Conservation (phyloP, 2,113 vertebrate genomes). For the Noctilio leporinus region DNA sequence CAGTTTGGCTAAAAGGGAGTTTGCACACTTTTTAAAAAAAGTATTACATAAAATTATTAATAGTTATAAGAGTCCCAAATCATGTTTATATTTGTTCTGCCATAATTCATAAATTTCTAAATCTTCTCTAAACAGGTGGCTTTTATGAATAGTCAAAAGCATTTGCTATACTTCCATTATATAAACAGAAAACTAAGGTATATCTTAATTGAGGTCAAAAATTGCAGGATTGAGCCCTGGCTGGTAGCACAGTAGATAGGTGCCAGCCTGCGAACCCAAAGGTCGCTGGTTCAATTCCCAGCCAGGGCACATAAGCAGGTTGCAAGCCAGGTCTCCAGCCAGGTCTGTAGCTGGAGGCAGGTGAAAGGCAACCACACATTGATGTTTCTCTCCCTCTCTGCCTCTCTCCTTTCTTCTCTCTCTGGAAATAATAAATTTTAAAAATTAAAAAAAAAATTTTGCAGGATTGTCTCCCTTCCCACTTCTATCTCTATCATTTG, state of each 20-base stretch:
- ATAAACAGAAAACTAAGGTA: background rate
- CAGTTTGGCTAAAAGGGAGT: background rate
- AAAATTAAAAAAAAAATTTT: too few species aligned
- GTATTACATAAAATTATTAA: background rate
- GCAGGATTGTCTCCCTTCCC: background rate
- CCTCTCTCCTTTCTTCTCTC: too few species aligned
- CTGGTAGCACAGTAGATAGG: too few species aligned
- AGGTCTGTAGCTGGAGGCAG: too few species aligned
- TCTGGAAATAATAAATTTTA: too few species aligned
- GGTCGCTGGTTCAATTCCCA: too few species aligned
- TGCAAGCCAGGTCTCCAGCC: too few species aligned
- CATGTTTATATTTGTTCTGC: background rate
- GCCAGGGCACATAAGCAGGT: too few species aligned
- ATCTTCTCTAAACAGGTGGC: background rate
- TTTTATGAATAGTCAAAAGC: background rate
- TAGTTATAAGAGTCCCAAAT: background rate
- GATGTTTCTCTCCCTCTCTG: too few species aligned
- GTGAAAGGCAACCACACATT: too few species aligned
- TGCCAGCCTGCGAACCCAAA: too few species aligned
- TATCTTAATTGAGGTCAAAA: background rate
- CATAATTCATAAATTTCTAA: background rate
- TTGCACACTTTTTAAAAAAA: background rate
- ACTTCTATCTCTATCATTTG: background rate
- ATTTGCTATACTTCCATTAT: background rate
- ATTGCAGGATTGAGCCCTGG: background rate